Evolutionary conservation across 1,140 invertebrate genomes (phyloP), one percentile per base, ranked within the genome.

Genomic region (Amphibalanus amphitrite): DNA sequence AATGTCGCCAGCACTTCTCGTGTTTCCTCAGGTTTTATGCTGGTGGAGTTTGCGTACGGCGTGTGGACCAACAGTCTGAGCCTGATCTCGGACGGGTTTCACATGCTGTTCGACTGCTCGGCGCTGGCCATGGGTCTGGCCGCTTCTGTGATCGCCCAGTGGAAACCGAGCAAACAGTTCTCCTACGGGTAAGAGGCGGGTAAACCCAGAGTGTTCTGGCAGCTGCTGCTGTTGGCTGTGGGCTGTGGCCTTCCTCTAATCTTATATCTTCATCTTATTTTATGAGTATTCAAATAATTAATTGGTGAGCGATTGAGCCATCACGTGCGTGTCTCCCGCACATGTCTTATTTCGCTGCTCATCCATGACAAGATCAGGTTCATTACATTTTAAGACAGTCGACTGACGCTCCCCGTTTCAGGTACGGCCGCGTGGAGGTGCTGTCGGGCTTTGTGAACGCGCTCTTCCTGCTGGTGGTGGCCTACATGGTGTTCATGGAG

Each of bases 51-150:
- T 72, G 75, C 80, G 29, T 86, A 86, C 77, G 85, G 84, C 47
- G 82, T 83, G 33, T 84, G 81, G 82, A 85, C 84, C 33, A 86
- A 86, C 75, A 84, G 82, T 74, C 75, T 85, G 13, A 84, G 84
- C 26, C 74, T 85, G 30, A 84, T 85, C 71, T 85, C 84, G 25
- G 84, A 85, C 77, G 84, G 84, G 28, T 86, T 85, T 74, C 84
- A 85, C 77, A 85, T 85, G 84, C 74, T 85, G 25, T 85, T 85
- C 78, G 84, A 86, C 76, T 86, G 84, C 74, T 83, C 84, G 33
- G 84, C 85, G n/a, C 78, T 85, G 1, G 83, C 83, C 10, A 83
- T 85, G 82, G 84, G 84, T 28, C 76, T 85, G 0, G 83, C 83
- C 76, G 84, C 85, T 47, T 79, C 84, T 6, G 78, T 85, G 0